These are phyloP conservation scores for Atta texana DNA, from an alignment of 1,140 invertebrate genomes.

Conservation along the genomic window DNA sequence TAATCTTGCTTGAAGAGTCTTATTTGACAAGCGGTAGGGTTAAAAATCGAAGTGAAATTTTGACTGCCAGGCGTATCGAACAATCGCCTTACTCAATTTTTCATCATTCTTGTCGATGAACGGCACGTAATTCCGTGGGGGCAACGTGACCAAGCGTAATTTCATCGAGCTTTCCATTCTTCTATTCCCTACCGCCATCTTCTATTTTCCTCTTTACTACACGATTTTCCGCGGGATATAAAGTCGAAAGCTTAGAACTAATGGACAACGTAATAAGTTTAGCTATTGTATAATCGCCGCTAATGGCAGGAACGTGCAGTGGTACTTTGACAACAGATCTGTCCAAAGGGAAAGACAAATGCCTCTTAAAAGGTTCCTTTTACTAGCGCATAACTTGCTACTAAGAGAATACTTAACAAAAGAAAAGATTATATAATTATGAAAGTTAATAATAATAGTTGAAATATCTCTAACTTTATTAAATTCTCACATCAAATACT, in stretches of 20 bases:
- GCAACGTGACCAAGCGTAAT: constrained; percentile 60
- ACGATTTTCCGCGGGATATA: constrained; percentile 34
- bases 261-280: constrained; percentile 60
- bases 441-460: background rate
- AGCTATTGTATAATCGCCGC: constrained; percentile 57
- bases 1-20: constrained; percentile 17
- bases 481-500: background rate
- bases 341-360: constrained; percentile 57
- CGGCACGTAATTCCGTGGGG: constrained; percentile 54
- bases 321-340: constrained; percentile 53
- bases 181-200: constrained; percentile 10
- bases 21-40: constrained; percentile 23
- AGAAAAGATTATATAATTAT: constrained; percentile 14
- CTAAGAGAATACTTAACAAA: background rate
- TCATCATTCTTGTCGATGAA: constrained; percentile 57
- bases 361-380: constrained; percentile 39
- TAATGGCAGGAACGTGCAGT: constrained; percentile 48
- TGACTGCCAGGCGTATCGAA: constrained; percentile 44
- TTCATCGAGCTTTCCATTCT: constrained; percentile 50
- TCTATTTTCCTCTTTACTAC: constrained; percentile 38
- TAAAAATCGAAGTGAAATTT: constrained; percentile 61
- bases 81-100: constrained; percentile 62
- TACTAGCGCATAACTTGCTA: constrained; percentile 14
- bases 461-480: background rate
- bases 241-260: constrained; percentile 62